phyloP scores from a whole-genome alignment of 2,113 vertebrate genomes.

The Malurus melanocephalus region DNA sequence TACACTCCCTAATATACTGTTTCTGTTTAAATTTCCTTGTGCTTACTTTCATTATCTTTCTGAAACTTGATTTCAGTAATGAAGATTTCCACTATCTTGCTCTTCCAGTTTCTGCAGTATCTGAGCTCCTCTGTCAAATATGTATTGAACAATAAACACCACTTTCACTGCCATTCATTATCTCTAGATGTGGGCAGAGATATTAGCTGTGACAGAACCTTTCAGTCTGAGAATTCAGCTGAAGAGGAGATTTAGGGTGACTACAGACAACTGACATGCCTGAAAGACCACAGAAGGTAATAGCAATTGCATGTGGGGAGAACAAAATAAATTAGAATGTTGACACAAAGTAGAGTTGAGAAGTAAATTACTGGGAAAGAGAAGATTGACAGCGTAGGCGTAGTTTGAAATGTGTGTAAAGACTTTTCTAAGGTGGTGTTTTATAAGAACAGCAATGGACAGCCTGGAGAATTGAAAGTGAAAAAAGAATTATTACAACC shows the following conservation, averaged over 20 bases:
- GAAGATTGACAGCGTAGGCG: background rate
- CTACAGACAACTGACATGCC: background rate
- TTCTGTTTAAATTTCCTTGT: background rate
- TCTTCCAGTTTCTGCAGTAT: background rate
- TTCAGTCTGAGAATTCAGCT: background rate
- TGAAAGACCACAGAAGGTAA: background rate
- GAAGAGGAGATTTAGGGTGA: background rate
- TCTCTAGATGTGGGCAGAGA: background rate
- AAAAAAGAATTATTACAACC: background rate
- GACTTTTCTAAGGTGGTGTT: background rate
- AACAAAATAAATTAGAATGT: background rate
- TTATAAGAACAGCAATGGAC: background rate
- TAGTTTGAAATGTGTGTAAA: background rate
- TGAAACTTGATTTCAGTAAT: background rate
- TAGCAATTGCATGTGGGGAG: background rate
- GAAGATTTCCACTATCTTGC: background rate
- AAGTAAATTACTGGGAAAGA: background rate
- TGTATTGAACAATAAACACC: background rate
- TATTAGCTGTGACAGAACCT: conserved; percentile 7
- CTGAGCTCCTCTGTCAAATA: background rate
- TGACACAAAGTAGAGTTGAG: conserved; percentile 1
- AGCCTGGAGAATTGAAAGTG: background rate
- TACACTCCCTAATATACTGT: background rate
- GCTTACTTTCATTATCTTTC: background rate
- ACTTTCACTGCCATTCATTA: background rate